Conservation (phyloP, 2,888 invertebrate genomes). For the Adela reaumurella region DNA sequence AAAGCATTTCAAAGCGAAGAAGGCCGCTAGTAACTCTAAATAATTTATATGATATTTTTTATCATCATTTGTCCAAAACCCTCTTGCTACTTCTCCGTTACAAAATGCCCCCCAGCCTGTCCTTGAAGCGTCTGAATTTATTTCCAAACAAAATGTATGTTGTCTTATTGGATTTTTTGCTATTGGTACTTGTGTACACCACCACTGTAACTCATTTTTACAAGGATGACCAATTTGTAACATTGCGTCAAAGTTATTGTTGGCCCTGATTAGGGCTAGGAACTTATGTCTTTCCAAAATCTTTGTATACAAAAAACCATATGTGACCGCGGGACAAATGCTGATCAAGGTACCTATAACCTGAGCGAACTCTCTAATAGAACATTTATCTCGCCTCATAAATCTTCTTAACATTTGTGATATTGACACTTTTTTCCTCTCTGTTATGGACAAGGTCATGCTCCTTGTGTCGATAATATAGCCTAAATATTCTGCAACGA, state of each 20-base stretch:
- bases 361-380: background rate
- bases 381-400: background rate
- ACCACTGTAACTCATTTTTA: background rate
- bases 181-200: background rate
- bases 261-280: background rate
- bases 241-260: background rate
- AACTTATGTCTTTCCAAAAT: background rate
- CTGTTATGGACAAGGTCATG: background rate
- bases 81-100: background rate
- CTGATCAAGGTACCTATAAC: background rate
- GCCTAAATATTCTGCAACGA: background rate
- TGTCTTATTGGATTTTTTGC: background rate
- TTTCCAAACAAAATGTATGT: background rate
- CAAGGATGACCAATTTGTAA: background rate
- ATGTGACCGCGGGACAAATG: background rate
- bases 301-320: background rate
- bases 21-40: background rate
- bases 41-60: constrained; percentile 1
- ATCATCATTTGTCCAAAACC: constrained; percentile 4
- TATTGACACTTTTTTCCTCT: background rate
- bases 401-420: background rate
- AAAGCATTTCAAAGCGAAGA: background rate
- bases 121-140: background rate
- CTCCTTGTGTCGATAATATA: background rate
- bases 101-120: background rate